phyloP scores from a whole-genome alignment of 92 coral and sea anemone species.

The Palythoa caribaeorum region DNA sequence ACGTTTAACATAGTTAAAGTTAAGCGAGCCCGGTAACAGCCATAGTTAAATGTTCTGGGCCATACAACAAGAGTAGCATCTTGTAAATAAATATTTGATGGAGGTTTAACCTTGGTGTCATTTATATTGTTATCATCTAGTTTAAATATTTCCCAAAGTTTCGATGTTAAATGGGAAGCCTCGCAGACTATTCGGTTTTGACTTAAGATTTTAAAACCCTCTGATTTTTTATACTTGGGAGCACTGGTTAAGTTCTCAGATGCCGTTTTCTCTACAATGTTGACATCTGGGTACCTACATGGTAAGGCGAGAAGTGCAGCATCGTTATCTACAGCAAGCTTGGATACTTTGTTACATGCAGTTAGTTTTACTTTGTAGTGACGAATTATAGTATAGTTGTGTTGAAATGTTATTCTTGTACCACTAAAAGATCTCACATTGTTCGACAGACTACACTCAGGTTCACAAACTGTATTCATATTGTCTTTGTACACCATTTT shows the following conservation, averaged over 20 bases:
- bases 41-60: slow-evolving; percentile 66
- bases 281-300: slow-evolving; percentile 80
- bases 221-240: slow-evolving; percentile 50
- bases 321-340: neutral
- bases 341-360: slow-evolving; percentile 74
- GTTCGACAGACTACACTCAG: slow-evolving; percentile 34
- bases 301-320: slow-evolving; percentile 70
- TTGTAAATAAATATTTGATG: slow-evolving; percentile 19
- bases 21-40: slow-evolving; percentile 49
- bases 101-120: slow-evolving; percentile 36
- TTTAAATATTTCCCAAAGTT: slow-evolving; percentile 66
- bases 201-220: slow-evolving; percentile 54
- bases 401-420: slow-evolving; percentile 24
- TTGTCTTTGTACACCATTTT: slow-evolving; percentile 57
- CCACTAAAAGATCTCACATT: slow-evolving; percentile 29
- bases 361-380: slow-evolving; percentile 48
- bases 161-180: slow-evolving; percentile 75
- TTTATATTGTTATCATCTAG: slow-evolving; percentile 20
- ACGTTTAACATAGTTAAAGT: slow-evolving; percentile 79
- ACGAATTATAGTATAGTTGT: slow-evolving; percentile 41
- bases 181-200: slow-evolving; percentile 71
- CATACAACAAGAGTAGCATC: slow-evolving; percentile 57
- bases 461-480: slow-evolving; percentile 45
- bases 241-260: slow-evolving; percentile 62
- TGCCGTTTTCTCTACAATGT: slow-evolving; percentile 61